Evolutionary conservation across 2,888 invertebrate species (phyloP), one percentile per base, ranked within the genome.

Genomic region (Apotomis capreana): DNA sequence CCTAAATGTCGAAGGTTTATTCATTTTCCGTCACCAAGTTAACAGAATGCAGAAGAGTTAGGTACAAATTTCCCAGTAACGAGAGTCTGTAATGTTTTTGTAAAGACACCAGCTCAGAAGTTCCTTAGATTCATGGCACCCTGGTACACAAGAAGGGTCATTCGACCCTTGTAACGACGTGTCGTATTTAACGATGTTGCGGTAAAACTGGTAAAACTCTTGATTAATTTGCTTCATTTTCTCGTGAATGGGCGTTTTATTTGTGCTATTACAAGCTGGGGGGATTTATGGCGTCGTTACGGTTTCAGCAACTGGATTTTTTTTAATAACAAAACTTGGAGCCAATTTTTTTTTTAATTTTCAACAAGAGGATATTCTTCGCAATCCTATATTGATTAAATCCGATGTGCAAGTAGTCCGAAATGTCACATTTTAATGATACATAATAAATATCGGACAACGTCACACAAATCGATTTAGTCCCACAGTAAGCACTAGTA

Each of bases 211-310:
- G 55, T 57, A 63, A 58, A 63, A 63, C 55, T 55, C 62, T 49
- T 13, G 69, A 69, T 69, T 63, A 62, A 69, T 69, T 69, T 37
- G 46, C 69, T 15, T 59, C 68, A 68, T 60, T 68, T 68, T 49
- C 37, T 55, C 46, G 49, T 9, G 49, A 60, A 60, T 60, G 52
- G 59, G 44, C 57, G 26, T 60, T 68, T 68, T 60, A 60, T 68
- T 60, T 49, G 12, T 26, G 60, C 12, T 52, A 26, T 68, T 60
- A 54, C 26, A 52, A 59, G 59, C 52, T n/a, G 52, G 13, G 12
- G 52, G 15, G 9, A 68, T 68, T 60, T 52, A 68, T 60, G 52
- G 37, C 60, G 52, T 51, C 15, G 37, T 58, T 51, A 64, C 13
- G 68, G 15, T 37, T 37, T 51, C 58, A 8, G 58, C 51, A 46